Conservation (phyloP, 2,113 vertebrate species). For the Spilogale gracilis region DNA sequence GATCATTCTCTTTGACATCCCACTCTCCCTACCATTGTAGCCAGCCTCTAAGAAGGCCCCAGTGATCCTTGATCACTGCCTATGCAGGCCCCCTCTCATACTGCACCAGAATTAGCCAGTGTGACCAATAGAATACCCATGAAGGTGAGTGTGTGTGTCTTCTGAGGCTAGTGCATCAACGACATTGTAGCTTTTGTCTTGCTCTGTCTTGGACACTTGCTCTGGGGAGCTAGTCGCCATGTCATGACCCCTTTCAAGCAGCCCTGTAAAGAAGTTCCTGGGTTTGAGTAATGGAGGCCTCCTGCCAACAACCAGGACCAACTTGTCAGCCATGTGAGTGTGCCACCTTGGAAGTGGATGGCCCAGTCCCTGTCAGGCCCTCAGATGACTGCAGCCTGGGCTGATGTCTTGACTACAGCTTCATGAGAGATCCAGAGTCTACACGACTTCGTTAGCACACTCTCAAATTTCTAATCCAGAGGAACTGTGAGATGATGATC, state of each 20-base stretch:
- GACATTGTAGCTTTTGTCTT: not conserved
- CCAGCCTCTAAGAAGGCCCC: not conserved
- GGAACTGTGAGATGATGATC: not conserved
- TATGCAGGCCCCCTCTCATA: not conserved
- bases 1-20: not conserved
- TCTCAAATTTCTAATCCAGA: not conserved
- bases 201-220: not conserved
- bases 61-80: not conserved
- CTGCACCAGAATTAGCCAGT: not conserved
- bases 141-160: not conserved
- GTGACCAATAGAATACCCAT: not conserved
- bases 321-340: not conserved
- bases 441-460: not conserved
- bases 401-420: not conserved
- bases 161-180: not conserved
- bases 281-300: not conserved
- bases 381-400: not conserved
- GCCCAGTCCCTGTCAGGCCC: not conserved
- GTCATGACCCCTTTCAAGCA: not conserved
- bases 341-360: not conserved
- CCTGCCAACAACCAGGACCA: not conserved
- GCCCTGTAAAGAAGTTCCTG: not conserved
- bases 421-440: not conserved
- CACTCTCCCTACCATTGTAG: not conserved
- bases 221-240: not conserved